Percentiles rank a stretch among this genome's conserved stretches.
Conservation (phyloP, 2,888 invertebrate species). For the Myopa testacea region DNA sequence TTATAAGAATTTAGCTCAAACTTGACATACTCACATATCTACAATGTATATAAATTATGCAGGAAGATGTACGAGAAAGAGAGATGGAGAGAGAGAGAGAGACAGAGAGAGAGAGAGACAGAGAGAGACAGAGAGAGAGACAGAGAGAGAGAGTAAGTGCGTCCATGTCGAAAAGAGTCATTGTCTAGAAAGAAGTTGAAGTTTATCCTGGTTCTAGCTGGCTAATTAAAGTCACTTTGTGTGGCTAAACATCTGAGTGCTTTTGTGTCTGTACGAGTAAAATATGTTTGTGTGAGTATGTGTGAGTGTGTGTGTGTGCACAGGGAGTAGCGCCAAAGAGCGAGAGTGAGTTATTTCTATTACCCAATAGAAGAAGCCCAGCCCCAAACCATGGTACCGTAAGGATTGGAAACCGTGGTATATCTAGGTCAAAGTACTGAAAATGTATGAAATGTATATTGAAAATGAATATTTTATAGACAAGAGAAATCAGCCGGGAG, state of each 20-base stretch:
- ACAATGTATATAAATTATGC: not conserved
- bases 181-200: slow-evolving; percentile 28
- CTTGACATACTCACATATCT: not conserved
- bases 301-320: too few species aligned
- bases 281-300: not conserved
- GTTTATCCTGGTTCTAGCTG: slow-evolving; percentile 28
- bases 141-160: too few species aligned
- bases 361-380: too few species aligned
- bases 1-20: slow-evolving; percentile 5
- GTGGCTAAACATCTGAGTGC: not conserved
- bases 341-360: too few species aligned
- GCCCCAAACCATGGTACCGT: too few species aligned
- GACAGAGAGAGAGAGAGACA: not conserved
- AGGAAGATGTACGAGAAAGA: not conserved
- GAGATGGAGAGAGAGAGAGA: too few species aligned
- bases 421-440: too few species aligned
- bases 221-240: slow-evolving; percentile 38
- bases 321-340: too few species aligned
- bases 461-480: too few species aligned
- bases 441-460: too few species aligned
- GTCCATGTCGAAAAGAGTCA: not conserved
- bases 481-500: too few species aligned
- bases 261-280: not conserved
- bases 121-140: not conserved
- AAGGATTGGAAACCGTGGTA: too few species aligned